Conservation (phyloP, 1,140 invertebrate genomes). For the Heliconius eleuchia region DNA sequence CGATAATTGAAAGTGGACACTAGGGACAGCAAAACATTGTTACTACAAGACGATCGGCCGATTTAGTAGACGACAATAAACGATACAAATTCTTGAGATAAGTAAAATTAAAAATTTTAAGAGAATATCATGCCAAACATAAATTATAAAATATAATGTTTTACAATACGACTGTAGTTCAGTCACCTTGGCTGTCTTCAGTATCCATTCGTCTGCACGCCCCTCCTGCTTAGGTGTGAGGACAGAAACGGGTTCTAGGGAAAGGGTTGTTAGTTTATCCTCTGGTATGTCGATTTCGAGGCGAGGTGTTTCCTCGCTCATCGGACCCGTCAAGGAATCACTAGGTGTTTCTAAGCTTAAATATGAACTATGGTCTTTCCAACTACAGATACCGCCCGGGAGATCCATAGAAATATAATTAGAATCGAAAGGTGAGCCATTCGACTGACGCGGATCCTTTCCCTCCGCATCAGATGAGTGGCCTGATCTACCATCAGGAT, state of each 20-base stretch:
- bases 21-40: constrained; percentile 65
- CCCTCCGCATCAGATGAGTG: constrained; percentile 80
- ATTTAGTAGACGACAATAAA: constrained; percentile 63
- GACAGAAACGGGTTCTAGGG: constrained; percentile 56
- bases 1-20: constrained; percentile 50
- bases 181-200: constrained; percentile 74
- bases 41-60: constrained; percentile 77
- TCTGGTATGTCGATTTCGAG: constrained; percentile 58
- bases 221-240: constrained; percentile 69
- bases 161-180: constrained; percentile 78
- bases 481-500: constrained; percentile 82
- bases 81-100: constrained; percentile 67
- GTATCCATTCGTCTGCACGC: constrained; percentile 49
- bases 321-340: constrained; percentile 47
- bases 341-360: constrained; percentile 81
- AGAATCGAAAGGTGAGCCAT: constrained; percentile 80
- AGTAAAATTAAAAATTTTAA: constrained; percentile 76
- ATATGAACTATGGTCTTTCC: constrained; percentile 92
- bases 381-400: constrained; percentile 89
- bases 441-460: constrained; percentile 53
- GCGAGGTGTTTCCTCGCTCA: constrained; percentile 46
- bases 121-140: constrained; percentile 80
- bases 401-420: constrained; percentile 87
- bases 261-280: constrained; percentile 76
- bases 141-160: constrained; percentile 74